Percentiles rank a stretch among this genome's conserved stretches.
These are phyloP conservation scores for Zaprionus lachaisei DNA, from an alignment of 1,140 invertebrate species.

Conservation along the genomic window DNA sequence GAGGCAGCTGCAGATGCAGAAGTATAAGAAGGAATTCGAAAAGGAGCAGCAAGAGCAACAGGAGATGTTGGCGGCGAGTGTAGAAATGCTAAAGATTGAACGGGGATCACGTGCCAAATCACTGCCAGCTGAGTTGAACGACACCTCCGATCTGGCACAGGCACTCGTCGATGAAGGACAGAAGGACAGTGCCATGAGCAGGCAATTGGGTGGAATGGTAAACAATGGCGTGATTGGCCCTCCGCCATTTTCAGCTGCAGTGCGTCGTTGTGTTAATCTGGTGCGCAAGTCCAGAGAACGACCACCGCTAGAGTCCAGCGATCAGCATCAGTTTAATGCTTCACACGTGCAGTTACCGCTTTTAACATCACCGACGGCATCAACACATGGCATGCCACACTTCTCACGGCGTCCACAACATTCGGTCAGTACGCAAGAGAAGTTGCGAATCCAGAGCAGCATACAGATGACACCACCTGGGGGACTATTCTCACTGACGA, in stretches of 20 bases:
- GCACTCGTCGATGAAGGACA: background rate
- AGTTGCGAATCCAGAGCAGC: background rate
- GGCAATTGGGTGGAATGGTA: constrained; percentile 13
- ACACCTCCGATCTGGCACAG: background rate
- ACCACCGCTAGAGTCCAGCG: background rate
- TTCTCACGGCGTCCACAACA: constrained; percentile 49
- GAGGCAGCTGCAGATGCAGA: background rate
- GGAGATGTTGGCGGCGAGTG: background rate
- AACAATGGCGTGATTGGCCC: background rate
- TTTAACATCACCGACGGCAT: constrained; percentile 1
- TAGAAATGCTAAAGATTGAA: background rate
- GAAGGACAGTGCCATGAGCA: background rate
- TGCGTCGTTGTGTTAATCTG: constrained; percentile 23
- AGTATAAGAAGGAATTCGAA: background rate
- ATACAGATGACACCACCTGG: constrained; percentile 43
- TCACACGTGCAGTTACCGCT: constrained; percentile 23
- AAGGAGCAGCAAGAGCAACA: background rate
- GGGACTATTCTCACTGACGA: constrained; percentile 43
- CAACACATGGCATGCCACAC: constrained; percentile 22
- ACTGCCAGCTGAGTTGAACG: constrained; percentile 4
- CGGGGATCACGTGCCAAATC: constrained; percentile 35
- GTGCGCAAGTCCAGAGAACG: constrained; percentile 1
- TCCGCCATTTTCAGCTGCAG: constrained; percentile 25
- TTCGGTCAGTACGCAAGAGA: constrained; percentile 5
- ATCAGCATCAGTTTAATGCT: background rate